Conservation (phyloP, 2,113 vertebrate species). For the Indri indri region DNA sequence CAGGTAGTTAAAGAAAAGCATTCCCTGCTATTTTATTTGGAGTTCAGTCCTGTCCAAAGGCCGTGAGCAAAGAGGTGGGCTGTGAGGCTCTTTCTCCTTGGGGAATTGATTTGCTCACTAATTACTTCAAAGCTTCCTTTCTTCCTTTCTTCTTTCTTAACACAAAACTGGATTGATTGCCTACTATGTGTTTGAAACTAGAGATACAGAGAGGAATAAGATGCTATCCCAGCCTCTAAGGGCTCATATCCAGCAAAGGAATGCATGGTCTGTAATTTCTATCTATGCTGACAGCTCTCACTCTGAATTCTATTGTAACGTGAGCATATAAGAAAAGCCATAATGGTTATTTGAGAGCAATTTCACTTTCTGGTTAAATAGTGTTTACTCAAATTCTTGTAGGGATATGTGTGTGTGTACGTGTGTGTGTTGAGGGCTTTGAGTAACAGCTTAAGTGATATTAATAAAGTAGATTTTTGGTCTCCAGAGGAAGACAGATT, state of each 20-base stretch:
- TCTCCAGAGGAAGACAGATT: slow-evolving; percentile 54
- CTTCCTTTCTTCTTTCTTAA: background rate
- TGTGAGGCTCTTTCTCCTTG: background rate
- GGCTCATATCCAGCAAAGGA: slow-evolving; percentile 36
- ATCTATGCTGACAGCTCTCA: slow-evolving; percentile 59
- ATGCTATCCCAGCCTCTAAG: background rate
- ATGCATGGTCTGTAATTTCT: slow-evolving; percentile 45
- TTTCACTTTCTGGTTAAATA: slow-evolving; percentile 71
- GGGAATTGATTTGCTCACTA: slow-evolving; percentile 15
- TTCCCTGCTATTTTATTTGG: background rate
- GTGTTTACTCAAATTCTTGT: slow-evolving; percentile 63
- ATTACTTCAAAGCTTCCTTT: background rate
- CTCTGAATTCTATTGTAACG: slow-evolving; percentile 68
- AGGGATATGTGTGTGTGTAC: background rate
- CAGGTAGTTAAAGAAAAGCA: background rate
- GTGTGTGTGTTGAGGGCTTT: background rate
- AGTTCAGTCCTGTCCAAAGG: background rate
- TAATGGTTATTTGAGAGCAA: slow-evolving; percentile 73
- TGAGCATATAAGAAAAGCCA: slow-evolving; percentile 67
- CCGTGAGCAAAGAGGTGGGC: background rate
- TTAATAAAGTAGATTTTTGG: slow-evolving; percentile 65
- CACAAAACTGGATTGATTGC: slow-evolving; percentile 35
- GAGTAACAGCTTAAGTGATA: slow-evolving; percentile 48
- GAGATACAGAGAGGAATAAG: background rate
- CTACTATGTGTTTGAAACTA: slow-evolving; percentile 50